Evolutionary conservation across 2,113 vertebrate genomes (phyloP).

Genomic region (Pseudolaguvia tuberculata): DNA sequence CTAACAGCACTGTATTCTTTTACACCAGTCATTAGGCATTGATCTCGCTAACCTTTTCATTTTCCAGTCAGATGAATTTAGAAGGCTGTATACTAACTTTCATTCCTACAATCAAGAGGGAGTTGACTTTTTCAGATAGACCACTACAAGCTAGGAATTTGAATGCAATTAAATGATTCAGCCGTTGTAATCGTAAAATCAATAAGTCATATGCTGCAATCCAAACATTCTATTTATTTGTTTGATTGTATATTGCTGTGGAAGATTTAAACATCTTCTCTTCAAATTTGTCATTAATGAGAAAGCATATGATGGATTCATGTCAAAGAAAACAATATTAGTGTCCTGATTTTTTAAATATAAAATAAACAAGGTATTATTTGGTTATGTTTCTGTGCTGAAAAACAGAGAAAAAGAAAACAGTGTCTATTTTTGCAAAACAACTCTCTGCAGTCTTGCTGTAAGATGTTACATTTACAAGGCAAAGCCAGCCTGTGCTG

Average conservation of each 20-base stretch:
- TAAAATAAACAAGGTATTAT: slow-evolving; percentile 63
- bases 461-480: slow-evolving; percentile 69
- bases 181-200: slow-evolving; percentile 50
- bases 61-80: slow-evolving; percentile 62
- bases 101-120: slow-evolving; percentile 45
- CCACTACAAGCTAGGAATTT: slow-evolving; percentile 53
- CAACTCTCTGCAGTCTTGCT: slow-evolving; percentile 65
- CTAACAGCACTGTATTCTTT: slow-evolving; percentile 66
- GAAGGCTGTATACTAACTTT: slow-evolving; percentile 55
- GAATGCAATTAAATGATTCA: slow-evolving; percentile 53
- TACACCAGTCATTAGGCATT: slow-evolving; percentile 70
- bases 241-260: slow-evolving; percentile 31
- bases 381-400: slow-evolving; percentile 64
- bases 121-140: slow-evolving; percentile 53
- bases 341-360: slow-evolving; percentile 55
- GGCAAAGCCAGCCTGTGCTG: slow-evolving; percentile 58
- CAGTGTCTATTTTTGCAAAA: slow-evolving; percentile 64
- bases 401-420: slow-evolving; percentile 54
- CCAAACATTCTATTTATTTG: slow-evolving; percentile 29
- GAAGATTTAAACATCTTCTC: slow-evolving; percentile 21
- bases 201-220: slow-evolving; percentile 45
- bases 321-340: slow-evolving; percentile 55
- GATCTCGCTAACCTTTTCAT: slow-evolving; percentile 65
- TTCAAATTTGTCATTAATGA: slow-evolving; percentile 52
- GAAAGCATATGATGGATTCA: slow-evolving; percentile 53